Conservation (phyloP, 2,888 invertebrate species). For the Netelia melanura region DNA sequence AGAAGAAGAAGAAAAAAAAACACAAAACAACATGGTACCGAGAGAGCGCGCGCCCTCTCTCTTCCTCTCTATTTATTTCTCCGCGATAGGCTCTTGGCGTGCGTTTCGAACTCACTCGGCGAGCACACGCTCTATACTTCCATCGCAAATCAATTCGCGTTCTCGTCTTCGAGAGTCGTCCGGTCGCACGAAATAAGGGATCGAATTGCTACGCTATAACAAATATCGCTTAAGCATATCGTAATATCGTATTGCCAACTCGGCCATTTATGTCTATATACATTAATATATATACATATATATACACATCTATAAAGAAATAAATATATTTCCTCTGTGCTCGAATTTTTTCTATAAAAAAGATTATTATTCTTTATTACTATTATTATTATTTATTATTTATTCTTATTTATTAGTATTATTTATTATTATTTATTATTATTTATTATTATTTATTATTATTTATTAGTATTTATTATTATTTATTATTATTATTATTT, state of each 20-base stretch:
- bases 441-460: too few species aligned
- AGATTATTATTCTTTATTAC: too few species aligned
- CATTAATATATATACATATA: not conserved
- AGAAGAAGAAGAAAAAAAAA: too few species aligned
- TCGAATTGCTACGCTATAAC: constrained; percentile 21
- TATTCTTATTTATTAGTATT: too few species aligned
- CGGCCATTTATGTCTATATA: constrained; percentile 1
- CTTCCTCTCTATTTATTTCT: constrained; percentile 14
- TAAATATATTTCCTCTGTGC: not conserved
- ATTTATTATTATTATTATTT: too few species aligned
- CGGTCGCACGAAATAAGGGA: constrained; percentile 62
- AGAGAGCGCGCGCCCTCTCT: constrained; percentile 4
- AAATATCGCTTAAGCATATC: constrained; percentile 23
- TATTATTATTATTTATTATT: too few species aligned
- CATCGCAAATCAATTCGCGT: constrained; percentile 62
- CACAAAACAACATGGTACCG: not conserved
- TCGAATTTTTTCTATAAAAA: too few species aligned
- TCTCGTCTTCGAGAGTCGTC: constrained; percentile 44
- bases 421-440: too few species aligned
- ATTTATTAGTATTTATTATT: too few species aligned
- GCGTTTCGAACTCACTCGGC: constrained; percentile 43
- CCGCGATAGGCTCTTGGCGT: constrained; percentile 16
- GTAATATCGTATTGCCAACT: constrained; percentile 47
- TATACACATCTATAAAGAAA: not conserved
- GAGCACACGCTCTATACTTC: constrained; percentile 20